Evolutionary conservation across 2,113 vertebrate species (phyloP).

Genomic region (Apteryx mantelli): DNA sequence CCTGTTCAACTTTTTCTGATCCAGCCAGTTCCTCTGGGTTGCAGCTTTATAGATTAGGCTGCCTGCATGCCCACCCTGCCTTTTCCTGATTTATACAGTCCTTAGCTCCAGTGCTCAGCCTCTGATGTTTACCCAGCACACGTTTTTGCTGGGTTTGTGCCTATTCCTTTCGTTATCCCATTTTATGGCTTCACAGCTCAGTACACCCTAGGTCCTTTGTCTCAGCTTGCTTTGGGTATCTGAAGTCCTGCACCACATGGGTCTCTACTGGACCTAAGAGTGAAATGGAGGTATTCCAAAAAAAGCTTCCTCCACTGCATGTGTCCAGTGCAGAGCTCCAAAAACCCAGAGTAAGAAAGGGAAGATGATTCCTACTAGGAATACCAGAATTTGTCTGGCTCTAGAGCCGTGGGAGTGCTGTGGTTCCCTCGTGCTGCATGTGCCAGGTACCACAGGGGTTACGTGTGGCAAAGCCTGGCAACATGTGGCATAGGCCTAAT

Average conservation of each 20-base stretch:
- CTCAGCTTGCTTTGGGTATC: background rate
- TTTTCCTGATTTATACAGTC: background rate
- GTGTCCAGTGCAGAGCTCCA: background rate
- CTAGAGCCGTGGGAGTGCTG: rapidly evolving
- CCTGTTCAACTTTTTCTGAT: background rate
- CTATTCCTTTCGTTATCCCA: background rate
- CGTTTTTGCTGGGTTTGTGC: background rate
- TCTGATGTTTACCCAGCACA: background rate
- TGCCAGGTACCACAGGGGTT: background rate
- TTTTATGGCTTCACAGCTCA: background rate
- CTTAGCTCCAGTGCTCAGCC: too few relatives aligned
- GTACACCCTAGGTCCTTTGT: background rate
- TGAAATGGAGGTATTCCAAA: background rate
- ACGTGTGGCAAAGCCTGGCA: too few relatives aligned
- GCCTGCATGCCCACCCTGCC: background rate
- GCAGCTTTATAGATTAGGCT: background rate
- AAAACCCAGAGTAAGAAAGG: rapidly evolving
- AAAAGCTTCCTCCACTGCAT: rapidly evolving
- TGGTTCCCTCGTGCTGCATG: background rate
- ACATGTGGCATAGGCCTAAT: too few relatives aligned
- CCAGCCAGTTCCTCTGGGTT: background rate
- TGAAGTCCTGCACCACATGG: rapidly evolving
- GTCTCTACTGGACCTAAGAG: background rate
- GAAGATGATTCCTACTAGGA: background rate
- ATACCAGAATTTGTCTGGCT: too few relatives aligned